phyloP scores from a whole-genome alignment of 2,113 vertebrate genomes.

The Cephalopholis sonnerati region DNA sequence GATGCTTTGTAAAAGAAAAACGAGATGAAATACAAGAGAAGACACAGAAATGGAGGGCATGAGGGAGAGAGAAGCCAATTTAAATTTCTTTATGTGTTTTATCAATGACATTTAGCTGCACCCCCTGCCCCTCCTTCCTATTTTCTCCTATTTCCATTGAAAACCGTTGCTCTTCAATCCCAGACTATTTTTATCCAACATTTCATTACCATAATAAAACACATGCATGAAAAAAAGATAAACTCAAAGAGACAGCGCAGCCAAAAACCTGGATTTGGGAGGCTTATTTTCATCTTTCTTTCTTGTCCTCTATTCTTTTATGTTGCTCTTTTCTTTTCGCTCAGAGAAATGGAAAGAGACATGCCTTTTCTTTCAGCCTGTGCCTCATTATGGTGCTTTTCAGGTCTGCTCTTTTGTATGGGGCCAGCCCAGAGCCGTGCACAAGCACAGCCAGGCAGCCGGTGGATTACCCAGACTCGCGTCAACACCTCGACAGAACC shows the following conservation, averaged over 20 bases:
- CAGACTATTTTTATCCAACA: constrained; percentile 77
- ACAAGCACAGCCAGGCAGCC: constrained; percentile 69
- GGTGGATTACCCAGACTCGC: constrained; percentile 75
- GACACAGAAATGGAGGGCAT: constrained; percentile 5
- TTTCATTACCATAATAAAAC: constrained; percentile 85
- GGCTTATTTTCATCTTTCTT: constrained; percentile 84
- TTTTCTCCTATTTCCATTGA: constrained; percentile 58
- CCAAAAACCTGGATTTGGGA: constrained; percentile 80
- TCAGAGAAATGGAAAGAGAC: constrained; percentile 81
- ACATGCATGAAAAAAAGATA: constrained; percentile 81
- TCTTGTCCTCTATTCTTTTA: constrained; percentile 78
- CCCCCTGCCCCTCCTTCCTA: constrained; percentile 31
- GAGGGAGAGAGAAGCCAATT: constrained; percentile 38
- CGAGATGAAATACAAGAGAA: constrained; percentile 10
- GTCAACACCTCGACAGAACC: constrained; percentile 58
- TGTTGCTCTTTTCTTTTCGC: constrained; percentile 79
- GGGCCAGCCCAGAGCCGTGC: constrained; percentile 63
- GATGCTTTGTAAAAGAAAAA: constrained; percentile 49
- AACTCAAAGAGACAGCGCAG: constrained; percentile 83
- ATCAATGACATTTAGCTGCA: constrained; percentile 72
- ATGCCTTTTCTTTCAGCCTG: constrained; percentile 81
- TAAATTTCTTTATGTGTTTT: constrained; percentile 64
- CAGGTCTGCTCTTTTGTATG: constrained; percentile 81
- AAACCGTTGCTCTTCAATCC: constrained; percentile 66
- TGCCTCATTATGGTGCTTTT: constrained; percentile 84